These are phyloP conservation scores for Stegostoma tigrinum DNA, from an alignment of 2,113 vertebrate species.

Conservation along the genomic window DNA sequence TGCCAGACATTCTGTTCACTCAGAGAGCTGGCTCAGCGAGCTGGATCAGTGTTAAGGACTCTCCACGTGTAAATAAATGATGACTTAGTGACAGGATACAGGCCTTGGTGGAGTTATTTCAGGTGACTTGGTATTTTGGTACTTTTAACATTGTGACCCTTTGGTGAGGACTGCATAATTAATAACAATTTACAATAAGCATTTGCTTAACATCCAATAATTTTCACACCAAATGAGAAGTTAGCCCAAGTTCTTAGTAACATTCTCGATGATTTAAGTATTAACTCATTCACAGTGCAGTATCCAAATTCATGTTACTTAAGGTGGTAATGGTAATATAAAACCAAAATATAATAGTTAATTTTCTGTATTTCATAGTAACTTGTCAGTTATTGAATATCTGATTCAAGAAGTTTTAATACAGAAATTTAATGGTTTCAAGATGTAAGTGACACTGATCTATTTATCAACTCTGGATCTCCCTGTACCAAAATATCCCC, in stretches of 20 bases:
- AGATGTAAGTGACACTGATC: no score
- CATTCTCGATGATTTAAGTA: neutral
- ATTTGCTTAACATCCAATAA: neutral
- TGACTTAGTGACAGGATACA: no score
- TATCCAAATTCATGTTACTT: neutral
- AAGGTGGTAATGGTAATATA: no score
- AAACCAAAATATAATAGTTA: neutral
- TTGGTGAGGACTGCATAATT: neutral
- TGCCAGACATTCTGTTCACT: no score
- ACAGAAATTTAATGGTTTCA: neutral
- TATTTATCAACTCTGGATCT: neutral
- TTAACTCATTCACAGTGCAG: neutral
- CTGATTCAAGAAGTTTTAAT: no score
- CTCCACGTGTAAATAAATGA: no score
- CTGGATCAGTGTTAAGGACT: no score
- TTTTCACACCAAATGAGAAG: neutral
- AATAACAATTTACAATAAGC: neutral
- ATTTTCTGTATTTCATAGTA: neutral
- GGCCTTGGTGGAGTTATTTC: no score
- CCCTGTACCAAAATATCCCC: neutral
- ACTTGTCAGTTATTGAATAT: neutral
- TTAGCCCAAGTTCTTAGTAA: neutral
- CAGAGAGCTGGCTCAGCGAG: no score
- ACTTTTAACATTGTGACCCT: neutral
- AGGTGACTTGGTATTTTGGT: neutral